Percentiles rank a stretch among this genome's conserved stretches.
phyloP scores from a whole-genome alignment of 2,888 invertebrate genomes.

The Tipula vernalis region DNA sequence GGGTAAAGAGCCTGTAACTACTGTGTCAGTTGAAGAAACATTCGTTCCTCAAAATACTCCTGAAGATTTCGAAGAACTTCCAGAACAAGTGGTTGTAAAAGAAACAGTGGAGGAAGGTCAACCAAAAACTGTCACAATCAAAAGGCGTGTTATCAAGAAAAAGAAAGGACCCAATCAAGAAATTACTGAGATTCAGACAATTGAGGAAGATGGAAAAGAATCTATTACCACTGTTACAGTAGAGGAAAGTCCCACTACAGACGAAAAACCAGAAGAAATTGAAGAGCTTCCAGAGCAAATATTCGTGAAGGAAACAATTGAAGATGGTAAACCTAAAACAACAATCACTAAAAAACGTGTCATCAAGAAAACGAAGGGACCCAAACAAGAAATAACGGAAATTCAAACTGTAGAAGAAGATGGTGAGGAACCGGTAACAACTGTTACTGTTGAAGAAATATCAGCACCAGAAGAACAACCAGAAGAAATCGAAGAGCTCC shows the following conservation, averaged over 20 bases:
- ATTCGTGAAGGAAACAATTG: constrained; percentile 19
- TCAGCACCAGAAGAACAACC: constrained; percentile 30
- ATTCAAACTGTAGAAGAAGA: constrained; percentile 30
- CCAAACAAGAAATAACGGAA: constrained; percentile 29
- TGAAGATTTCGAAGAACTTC: constrained; percentile 22
- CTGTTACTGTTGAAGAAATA: constrained; percentile 21
- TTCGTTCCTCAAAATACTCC: background rate
- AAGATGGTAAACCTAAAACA: constrained; percentile 20
- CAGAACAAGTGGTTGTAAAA: constrained; percentile 21
- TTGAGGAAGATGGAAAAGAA: constrained; percentile 24
- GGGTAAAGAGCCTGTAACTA: constrained; percentile 28
- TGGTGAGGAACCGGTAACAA: constrained; percentile 28
- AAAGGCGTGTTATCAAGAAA: constrained; percentile 6
- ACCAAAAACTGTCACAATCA: constrained; percentile 18
- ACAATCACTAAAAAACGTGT: constrained; percentile 21
- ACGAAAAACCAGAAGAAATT: constrained; percentile 26
- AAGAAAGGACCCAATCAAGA: constrained; percentile 26
- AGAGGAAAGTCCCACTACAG: constrained; percentile 19
- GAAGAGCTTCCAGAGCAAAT: constrained; percentile 25
- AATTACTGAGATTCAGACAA: constrained; percentile 26
- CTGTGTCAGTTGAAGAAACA: constrained; percentile 23
- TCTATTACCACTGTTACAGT: constrained; percentile 22
- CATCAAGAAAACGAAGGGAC: constrained; percentile 27
- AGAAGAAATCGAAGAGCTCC: constrained; percentile 30
- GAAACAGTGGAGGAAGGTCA: constrained; percentile 29